Base-by-base conservation (phyloP, 2,888 invertebrate species). In the Cotesia congregata region DNA sequence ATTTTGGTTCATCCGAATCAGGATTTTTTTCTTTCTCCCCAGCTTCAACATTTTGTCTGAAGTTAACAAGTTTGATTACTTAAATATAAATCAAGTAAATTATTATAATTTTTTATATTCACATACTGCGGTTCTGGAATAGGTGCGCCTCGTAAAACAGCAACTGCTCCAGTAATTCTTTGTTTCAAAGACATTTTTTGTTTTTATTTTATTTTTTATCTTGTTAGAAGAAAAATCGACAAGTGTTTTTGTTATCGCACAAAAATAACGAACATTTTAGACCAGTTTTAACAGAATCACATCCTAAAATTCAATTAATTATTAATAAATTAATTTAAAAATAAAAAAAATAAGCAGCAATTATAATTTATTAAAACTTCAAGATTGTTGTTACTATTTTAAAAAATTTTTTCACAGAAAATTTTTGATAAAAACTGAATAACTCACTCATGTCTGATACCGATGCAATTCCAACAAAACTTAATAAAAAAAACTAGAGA, bases 1-100 rank as follows among this genome's bases (percentile, higher is more conserved):
- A 83, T 50, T 80, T 83, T 0, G 72, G 71, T 41, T 79, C 77
- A 1, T 74, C 76, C 62, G 71, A 75, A 15, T 7, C 77, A 6
- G 12, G 39, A 67, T 30, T 72, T 74, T 82, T 83, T 59, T 86
- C 86, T 77, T 85, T 87, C 75, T 86, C 86, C 75, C 85, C 85
- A 71, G 85, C 84, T 40, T 85, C 85, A 40, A 84, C 78, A 5
- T 77, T 76, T 5, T 67, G 59, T 38, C 82, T 82, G 64, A 20
- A 80, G 75, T 6, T 7, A 65, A 50, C 30, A 15, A 17, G 41
- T 65, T 7, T 20, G 20, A 67, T 40, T 67, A 62, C 62, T 15
- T n/a, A 69, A 41, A 17, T 41, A 15, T 15, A 62, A 1, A 71
- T 30, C 30, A 30, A 30, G 30, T 30, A 7, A 74, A 65, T 67